Conservation (phyloP, 2,113 vertebrate species). For the Anser brachyrhynchus region DNA sequence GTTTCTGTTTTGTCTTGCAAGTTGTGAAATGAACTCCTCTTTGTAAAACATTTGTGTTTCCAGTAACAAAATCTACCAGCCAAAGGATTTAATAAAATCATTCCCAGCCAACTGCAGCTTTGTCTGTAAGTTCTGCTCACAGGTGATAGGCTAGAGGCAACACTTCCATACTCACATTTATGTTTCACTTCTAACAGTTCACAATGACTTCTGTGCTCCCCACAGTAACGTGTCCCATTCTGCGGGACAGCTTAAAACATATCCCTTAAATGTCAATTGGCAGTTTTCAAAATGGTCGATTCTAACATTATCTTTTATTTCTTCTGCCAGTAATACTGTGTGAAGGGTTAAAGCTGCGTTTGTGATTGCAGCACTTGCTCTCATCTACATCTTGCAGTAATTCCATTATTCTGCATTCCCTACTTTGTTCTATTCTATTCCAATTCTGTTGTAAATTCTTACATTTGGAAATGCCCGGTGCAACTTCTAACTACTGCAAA, state of each 20-base stretch:
- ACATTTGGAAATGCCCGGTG: background rate
- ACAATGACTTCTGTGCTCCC: background rate
- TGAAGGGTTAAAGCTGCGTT: background rate
- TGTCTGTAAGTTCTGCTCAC: background rate
- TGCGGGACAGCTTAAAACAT: background rate
- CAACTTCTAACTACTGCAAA: background rate
- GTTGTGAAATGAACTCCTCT: background rate
- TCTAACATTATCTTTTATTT: background rate
- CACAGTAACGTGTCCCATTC: rapidly evolving
- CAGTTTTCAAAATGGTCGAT: background rate
- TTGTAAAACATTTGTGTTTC: background rate
- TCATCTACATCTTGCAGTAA: background rate
- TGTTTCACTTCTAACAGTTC: background rate
- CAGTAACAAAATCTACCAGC: background rate
- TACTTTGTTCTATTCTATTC: background rate
- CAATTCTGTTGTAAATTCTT: background rate
- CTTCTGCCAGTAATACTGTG: background rate
- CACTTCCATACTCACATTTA: background rate
- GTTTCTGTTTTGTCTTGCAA: background rate
- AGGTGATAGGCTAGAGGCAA: background rate
- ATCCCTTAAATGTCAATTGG: background rate
- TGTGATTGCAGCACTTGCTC: background rate
- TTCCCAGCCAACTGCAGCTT: background rate
- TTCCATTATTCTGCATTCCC: background rate
- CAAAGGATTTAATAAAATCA: background rate